These are phyloP conservation scores for Colinus virginianus DNA, from an alignment of 2,113 vertebrate species.

Conservation along the genomic window DNA sequence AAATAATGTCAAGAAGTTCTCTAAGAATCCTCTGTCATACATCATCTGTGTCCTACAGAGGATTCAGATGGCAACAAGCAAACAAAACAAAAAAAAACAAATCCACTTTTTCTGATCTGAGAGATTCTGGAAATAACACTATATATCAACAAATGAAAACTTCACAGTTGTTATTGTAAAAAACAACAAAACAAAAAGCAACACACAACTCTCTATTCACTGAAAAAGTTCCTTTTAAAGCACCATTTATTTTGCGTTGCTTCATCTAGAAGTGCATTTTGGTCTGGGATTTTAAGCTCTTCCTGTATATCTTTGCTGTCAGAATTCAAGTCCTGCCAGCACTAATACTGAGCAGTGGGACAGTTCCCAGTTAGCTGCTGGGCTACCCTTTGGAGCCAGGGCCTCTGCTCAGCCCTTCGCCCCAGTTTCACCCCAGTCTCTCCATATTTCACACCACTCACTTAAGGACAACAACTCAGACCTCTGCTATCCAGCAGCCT, in stretches of 20 bases:
- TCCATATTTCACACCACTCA: neutral
- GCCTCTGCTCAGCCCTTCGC: neutral
- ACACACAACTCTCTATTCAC: neutral
- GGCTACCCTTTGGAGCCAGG: neutral
- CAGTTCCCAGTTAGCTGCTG: neutral
- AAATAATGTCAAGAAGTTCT: slow-evolving; percentile 26
- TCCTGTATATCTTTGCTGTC: neutral
- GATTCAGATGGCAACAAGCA: neutral
- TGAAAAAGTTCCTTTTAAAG: neutral
- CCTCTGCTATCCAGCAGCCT: neutral
- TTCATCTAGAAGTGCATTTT: neutral
- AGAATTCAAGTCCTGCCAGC: neutral
- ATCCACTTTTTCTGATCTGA: neutral
- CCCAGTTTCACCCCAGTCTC: neutral
- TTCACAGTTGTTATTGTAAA: neutral
- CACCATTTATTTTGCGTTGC: fast-evolving
- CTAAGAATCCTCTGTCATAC: neutral
- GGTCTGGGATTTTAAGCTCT: neutral
- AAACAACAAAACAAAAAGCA: neutral
- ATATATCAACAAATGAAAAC: neutral
- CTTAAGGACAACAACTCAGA: neutral
- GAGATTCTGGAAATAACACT: neutral
- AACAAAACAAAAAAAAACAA: neutral
- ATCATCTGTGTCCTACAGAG: neutral
- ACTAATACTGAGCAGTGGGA: neutral